These are phyloP conservation scores for Papilio machaon DNA, from an alignment of 1,140 invertebrate species.

Conservation along the genomic window DNA sequence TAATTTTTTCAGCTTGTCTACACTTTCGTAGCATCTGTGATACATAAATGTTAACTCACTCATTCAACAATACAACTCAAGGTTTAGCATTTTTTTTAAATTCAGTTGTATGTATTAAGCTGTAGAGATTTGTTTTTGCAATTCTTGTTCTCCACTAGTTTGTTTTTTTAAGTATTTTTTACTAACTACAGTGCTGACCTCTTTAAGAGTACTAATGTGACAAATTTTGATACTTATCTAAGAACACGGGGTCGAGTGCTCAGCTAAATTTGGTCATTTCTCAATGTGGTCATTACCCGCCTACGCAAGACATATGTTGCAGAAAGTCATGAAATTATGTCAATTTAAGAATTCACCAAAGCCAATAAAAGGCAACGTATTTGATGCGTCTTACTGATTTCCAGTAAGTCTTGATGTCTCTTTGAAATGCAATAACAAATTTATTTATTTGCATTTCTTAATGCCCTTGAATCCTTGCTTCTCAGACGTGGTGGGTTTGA, in stretches of 20 bases:
- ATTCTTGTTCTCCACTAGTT: too few relatives aligned
- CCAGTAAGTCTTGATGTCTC: background rate
- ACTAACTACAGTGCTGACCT: background rate
- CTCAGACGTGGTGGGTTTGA: background rate
- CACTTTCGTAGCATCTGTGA: too few relatives aligned
- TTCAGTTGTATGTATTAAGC: too few relatives aligned
- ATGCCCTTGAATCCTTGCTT: background rate
- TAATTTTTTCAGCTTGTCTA: too few relatives aligned
- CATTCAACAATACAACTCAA: too few relatives aligned
- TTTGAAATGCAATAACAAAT: background rate
- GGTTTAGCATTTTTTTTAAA: too few relatives aligned
- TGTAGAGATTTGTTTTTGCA: too few relatives aligned
- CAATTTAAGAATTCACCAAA: background rate
- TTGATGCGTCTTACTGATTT: background rate
- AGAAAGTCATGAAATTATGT: background rate
- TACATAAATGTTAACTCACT: too few relatives aligned
- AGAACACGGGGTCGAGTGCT: slow-evolving; percentile 2
- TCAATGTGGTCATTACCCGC: background rate
- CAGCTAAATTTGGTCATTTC: background rate
- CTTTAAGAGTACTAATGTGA: background rate
- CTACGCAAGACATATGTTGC: background rate
- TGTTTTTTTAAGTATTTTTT: background rate
- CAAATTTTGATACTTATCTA: background rate
- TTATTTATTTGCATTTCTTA: background rate
- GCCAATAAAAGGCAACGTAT: background rate